Base-by-base conservation (phyloP, 2,113 vertebrate species). In the Scatophagus argus region DNA sequence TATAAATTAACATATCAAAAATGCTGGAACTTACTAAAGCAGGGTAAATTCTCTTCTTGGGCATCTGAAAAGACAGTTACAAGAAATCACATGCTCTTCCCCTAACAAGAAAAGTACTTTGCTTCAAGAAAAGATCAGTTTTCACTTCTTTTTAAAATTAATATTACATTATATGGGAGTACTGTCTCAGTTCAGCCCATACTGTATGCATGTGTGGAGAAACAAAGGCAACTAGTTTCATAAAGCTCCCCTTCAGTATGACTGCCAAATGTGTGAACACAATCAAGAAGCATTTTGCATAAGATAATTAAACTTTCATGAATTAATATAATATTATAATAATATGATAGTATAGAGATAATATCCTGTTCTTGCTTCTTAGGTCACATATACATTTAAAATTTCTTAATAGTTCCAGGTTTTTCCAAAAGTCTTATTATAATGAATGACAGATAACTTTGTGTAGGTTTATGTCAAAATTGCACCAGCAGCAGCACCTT, bases 181-280 rank as follows among this genome's bases (percentile, higher is more conserved):
- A 3, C 31, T 56, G 49, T 65, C 10, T 13, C n/a, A 39, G 55
- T 7, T 72, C 69, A 72, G 69, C 60, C 55, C 43, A 60, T 9
- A 27, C 31, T 43, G 43, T 69, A 32, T 5, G 38, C 60, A 60
- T 11, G 7, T 60, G 55, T 72, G 52, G 69, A 60, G 23, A 55
- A 43, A 72, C 43, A 72, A 72, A 60, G 68, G 68, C 55, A 58
- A 36, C 38, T 25, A 8, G 54, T 34, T 71, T 36, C 52, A 39
- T 49, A 39, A 76, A 56, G 23, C 14, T 47, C 46, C 56, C 14
- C 27, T 17, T 34, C 2, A 44, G 31, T 41, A 25, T 36, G 17
- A 55, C 43, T 12, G 13, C 8, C 17, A 39, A 34, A 47, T 29
- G 8, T 70, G 7, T 34, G 13, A 46, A 49, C 4, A 12, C 8